These are phyloP conservation scores for Recurvirostra avosetta DNA, from an alignment of 2,113 vertebrate genomes.

Conservation along the genomic window DNA sequence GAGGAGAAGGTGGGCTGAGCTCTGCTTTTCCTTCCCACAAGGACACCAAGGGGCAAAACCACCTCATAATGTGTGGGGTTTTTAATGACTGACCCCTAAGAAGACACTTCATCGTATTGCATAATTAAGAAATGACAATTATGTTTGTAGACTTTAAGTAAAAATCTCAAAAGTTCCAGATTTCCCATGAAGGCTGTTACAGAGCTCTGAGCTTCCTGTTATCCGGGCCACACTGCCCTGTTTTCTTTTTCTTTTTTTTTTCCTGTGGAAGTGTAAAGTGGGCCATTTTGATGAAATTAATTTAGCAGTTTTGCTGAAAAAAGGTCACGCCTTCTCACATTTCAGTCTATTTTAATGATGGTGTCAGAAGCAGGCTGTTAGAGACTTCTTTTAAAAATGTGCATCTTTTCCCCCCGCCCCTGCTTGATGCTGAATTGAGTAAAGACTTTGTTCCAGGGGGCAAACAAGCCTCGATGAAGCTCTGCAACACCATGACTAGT, in stretches of 20 bases:
- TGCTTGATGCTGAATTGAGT: neutral
- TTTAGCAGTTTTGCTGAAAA: neutral
- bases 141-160: neutral
- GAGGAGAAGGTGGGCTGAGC: neutral
- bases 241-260: neutral
- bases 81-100: neutral
- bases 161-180: neutral
- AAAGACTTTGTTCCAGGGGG: neutral
- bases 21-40: no score
- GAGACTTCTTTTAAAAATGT: neutral
- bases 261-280: neutral
- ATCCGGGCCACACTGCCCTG: neutral
- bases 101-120: neutral
- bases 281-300: neutral
- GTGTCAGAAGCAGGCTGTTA: neutral
- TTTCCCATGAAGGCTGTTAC: neutral
- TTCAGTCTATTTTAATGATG: neutral
- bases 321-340: neutral
- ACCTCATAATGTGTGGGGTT: accelerated
- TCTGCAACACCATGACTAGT: neutral
- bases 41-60: neutral
- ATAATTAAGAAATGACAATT: neutral
- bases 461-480: neutral
- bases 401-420: no score
- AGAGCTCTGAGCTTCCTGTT: neutral